These are phyloP conservation scores for Tiliqua scincoides DNA, from an alignment of 2,113 vertebrate genomes.

Conservation along the genomic window DNA sequence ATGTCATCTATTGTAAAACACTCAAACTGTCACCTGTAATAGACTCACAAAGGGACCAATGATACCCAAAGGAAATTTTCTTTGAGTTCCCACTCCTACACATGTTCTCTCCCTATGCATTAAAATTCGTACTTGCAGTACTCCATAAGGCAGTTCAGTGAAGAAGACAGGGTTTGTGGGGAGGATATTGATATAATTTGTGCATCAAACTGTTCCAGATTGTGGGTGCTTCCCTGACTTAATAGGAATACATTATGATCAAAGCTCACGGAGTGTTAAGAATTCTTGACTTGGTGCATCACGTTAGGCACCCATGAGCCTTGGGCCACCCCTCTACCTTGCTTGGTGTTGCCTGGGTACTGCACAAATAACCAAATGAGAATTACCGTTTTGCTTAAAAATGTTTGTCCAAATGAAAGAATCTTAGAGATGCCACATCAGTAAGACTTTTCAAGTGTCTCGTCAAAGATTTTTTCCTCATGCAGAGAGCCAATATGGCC, in stretches of 20 bases:
- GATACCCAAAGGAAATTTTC: constrained; percentile 31
- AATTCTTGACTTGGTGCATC: too few species aligned
- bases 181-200: constrained; percentile 10
- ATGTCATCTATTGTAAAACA: constrained; percentile 33
- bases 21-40: constrained; percentile 37
- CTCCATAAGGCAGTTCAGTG: constrained; percentile 26
- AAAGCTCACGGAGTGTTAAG: not conserved
- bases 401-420: not conserved
- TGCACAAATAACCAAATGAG: not conserved
- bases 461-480: too few species aligned
- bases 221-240: not conserved
- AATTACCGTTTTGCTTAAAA: not conserved
- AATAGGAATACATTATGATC: not conserved
- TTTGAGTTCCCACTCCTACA: not conserved
- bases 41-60: not conserved
- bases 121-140: not conserved
- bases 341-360: not conserved
- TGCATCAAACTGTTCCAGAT: not conserved
- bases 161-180: not conserved
- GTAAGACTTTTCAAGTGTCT: not conserved
- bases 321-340: not conserved
- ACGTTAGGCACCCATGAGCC: too few species aligned
- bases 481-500: too few species aligned
- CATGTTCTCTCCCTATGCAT: constrained; percentile 30
- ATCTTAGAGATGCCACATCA: not conserved